Evolutionary conservation across 2,797 vertebrate genomes (phyloP).

Genomic region (Pachyuromys duprasi): DNA sequence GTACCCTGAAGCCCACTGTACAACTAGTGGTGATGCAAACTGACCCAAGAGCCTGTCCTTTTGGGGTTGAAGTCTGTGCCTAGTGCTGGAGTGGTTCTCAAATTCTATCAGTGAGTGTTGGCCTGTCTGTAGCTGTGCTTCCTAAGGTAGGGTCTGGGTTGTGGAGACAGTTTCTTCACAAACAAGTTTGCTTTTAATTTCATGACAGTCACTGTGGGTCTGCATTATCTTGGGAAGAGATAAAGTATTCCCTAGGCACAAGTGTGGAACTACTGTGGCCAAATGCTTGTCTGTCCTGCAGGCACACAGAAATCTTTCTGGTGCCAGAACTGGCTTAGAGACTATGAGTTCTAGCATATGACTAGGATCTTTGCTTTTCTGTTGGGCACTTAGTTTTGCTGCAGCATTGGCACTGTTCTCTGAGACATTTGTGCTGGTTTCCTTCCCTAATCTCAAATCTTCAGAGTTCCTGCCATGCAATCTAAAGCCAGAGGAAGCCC

Average conservation of each 20-base stretch:
- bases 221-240: neutral
- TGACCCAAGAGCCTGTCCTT: neutral
- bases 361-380: neutral
- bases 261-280: neutral
- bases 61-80: neutral
- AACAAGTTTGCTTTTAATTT: neutral
- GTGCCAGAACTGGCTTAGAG: neutral
- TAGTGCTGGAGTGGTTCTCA: neutral
- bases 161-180: neutral
- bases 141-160: neutral
- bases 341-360: neutral
- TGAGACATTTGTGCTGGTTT: neutral
- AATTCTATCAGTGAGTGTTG: neutral
- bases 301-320: neutral
- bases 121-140: neutral
- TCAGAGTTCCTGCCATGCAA: neutral
- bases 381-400: neutral
- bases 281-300: neutral
- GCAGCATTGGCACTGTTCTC: neutral
- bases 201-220: neutral
- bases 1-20: neutral
- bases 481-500: neutral
- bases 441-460: neutral
- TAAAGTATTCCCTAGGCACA: too few species aligned
- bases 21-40: neutral